Evolutionary conservation across 2,888 invertebrate genomes (phyloP).

Genomic region (Brachyptera putata): DNA sequence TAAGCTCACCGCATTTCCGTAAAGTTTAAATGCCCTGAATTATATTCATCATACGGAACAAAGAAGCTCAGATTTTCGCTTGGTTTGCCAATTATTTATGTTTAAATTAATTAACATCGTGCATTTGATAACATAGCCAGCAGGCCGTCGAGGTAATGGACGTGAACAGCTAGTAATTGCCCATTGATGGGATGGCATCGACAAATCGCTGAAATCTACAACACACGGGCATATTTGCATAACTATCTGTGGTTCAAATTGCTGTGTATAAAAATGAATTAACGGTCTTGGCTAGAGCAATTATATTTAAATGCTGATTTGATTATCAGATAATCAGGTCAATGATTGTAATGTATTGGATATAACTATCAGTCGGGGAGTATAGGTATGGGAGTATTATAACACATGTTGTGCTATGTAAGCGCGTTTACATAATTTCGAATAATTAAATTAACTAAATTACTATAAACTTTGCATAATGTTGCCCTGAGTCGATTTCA

Average conservation of each 20-base stretch:
- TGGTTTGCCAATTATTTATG: not conserved
- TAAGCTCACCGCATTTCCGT: slow-evolving; percentile 6
- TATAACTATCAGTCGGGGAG: no score
- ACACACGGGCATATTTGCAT: not conserved
- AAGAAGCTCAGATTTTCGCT: not conserved
- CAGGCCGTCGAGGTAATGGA: not conserved
- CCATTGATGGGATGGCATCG: not conserved
- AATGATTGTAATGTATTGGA: no score
- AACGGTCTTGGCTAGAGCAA: not conserved
- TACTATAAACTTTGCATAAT: no score
- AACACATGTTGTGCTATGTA: no score
- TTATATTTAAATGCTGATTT: not conserved
- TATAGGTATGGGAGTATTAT: no score
- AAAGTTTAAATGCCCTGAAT: not conserved
- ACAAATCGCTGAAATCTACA: not conserved
- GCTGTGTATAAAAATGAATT: not conserved
- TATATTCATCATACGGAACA: not conserved
- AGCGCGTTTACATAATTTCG: no score
- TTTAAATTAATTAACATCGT: not conserved
- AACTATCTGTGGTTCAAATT: not conserved
- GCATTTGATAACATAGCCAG: not conserved
- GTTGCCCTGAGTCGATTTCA: no score
- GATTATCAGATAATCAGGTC: not conserved
- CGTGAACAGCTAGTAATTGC: not conserved
- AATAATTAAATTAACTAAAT: no score